These are phyloP conservation scores for western clawed frog (Xenopus tropicalis) DNA, from an alignment of 2,113 vertebrate species.

Conservation along the genomic window UCB_Xtro_10.0 CM004446.2:89111001-89111500, in stretches of 20 bases:
- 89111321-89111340: constrained; percentile 31
- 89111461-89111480: neutral
- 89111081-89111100: constrained; percentile 59
- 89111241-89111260: constrained; percentile 28
- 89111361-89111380: constrained; percentile 43
- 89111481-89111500: constrained; percentile 26
- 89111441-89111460: constrained; percentile 35
- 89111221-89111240: constrained; percentile 13
- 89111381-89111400: constrained; percentile 43
- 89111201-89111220: neutral
- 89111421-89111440: constrained; percentile 27
- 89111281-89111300: neutral
- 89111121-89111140: neutral
- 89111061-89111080: constrained; percentile 60
- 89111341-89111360: constrained; percentile 20
- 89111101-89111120: constrained; percentile 57
- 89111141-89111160: neutral
- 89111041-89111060: too few relatives aligned
- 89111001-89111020: constrained; percentile 41
- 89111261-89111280: constrained; percentile 16
- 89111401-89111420: constrained; percentile 28
- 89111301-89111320: constrained; percentile 31
- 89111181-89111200: neutral
- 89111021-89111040: too few relatives aligned
- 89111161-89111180: neutral